Evolutionary conservation across 2,113 vertebrate species (phyloP), one percentile per base, ranked within the genome.

Genomic region (Phyllopteryx taeniolatus): DNA sequence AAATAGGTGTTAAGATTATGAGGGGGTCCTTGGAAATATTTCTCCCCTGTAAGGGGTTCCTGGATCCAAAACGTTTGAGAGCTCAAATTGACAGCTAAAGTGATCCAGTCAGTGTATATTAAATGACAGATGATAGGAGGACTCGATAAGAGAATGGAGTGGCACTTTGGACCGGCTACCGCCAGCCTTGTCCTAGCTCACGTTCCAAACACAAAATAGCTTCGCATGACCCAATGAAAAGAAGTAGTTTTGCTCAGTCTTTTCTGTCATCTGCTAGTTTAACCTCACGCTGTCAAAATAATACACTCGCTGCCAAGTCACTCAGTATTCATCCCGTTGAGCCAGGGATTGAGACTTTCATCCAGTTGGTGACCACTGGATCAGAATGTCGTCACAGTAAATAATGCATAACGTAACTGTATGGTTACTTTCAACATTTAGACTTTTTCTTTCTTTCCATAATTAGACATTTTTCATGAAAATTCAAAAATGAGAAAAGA

Each of bases 131-230:
- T 42, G 22, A 64, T 68, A 76, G 79, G 74, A 19, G 20, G 78
- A 77, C 81, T 81, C 80, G 81, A 85, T 84, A 88, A 89, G 74
- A 81, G 85, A 88, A 88, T 73, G 75, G 75, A 86, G 84, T 67
- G 85, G 74, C 70, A 27, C 83, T 85, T 62, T 63, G 61, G 62
- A 5, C 80, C 78, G 71, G 74, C 88, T 77, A 79, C 80, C 49
- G 68, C 70, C 71, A 76, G 82, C 84, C 84, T 87, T 54, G 82
- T 86, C 82, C 44, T 8, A 49, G 80, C 73, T 91, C 86, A 72
- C 22, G 47, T 91, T 93, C 79, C 89, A 79, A 73, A 85, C 83
- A 85, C 83, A 89, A 89, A 89, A 91, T 75, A 89, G 81, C 76
- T 70, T 11, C 47, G 73, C 76, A 69, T 70, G 77, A 82, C 80